Base-by-base conservation (phyloP, 2,888 invertebrate genomes). In the Hirtodrosophila histrioides region DNA sequence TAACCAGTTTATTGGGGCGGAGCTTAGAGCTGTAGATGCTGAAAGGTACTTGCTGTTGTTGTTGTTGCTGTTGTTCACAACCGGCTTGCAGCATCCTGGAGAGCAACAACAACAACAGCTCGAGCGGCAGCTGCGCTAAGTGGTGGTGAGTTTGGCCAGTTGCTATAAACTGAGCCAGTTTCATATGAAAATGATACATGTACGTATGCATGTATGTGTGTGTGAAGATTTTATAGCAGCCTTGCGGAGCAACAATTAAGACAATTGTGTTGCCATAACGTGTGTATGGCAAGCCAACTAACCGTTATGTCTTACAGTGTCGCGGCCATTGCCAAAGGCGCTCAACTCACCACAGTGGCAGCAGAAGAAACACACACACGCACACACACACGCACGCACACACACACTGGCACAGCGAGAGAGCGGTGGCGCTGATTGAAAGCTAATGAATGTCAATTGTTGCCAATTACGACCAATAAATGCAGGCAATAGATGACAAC, bases 381-480 rank as follows among this genome's bases (percentile, higher is more conserved):
- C 31, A 2, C 5, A 31, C 9, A 31, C 31, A 9, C 31, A 31
- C 31, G 3, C 31, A 8, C 31, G 4, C 31, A 8, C 31, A 8
- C 31, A 9, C 31, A 31, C 9, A 31, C 31, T 0, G 1, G 7
- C 31, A 8, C 9, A 8, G 27, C 31, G 53, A 7, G 50, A n/a
- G 73, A 11, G 50, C 40, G 48, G 64, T 58, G 57, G 48, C 63
- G 65, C 79, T 83, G 77, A 89, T 89, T 86, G 88, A 89, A 88
- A 81, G 72, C 84, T 90, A 89, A 90, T 89, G 85, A 88, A 87
- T 89, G 88, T 88, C 90, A 89, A 90, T 89, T 84, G 89, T 82
- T 83, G 88, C 81, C 89, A 89, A 89, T 90, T 90, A 90, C 78
- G 79, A 84, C 89, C 90, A 90, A 90, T 89, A 90, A 89, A 88